Evolutionary conservation across 2,888 invertebrate genomes (phyloP), one percentile per base, ranked within the genome.

Genomic region (Geophilus truncorum): DNA sequence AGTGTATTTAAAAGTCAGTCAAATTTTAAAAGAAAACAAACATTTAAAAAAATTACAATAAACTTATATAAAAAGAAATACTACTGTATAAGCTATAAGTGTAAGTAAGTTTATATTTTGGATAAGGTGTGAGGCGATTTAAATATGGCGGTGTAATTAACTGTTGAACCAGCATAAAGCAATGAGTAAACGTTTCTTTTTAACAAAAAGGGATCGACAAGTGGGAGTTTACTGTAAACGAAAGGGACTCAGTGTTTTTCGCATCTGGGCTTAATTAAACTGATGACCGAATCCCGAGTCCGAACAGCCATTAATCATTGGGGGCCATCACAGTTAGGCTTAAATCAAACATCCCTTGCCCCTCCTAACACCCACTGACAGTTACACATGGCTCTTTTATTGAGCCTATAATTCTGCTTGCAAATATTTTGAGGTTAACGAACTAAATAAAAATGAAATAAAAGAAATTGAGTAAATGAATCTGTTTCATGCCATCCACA

Each of bases 231-330:
- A 40, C n/a, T n/a, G n/a, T n/a, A n/a, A 40, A 15, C 9, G 5
- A 5, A 9, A 51, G 18, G 51, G 51, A 51, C 51, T 18, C 18
- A 21, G 57, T 18, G 18, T 57, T 57, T 9, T 3, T 57, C 23
- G 21, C 57, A 57, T 57, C 57, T 57, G 57, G 57, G 57, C 57
- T 57, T 57, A 57, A 57, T 57, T 57, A 57, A 57, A 57, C 57
- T 57, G 57, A 40, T 40, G 57, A 57, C 57, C 57, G 23, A 57
- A 57, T 57, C 23, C 57, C n/a, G 23, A 57, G 23, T 57, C 9
- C 57, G 57, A 2, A 9, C 9, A 57, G 57, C 23, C 57, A 57
- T 57, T 57, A 57, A 57, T 57, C 57, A 57, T 57, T 57, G 57
- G 57, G 57, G 57, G 7, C 15, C 21, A 57, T 57, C 57, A 23